Evolutionary conservation across 2,888 invertebrate species (phyloP), one percentile per base, ranked within the genome.

Genomic region (Epirrita christyi): DNA sequence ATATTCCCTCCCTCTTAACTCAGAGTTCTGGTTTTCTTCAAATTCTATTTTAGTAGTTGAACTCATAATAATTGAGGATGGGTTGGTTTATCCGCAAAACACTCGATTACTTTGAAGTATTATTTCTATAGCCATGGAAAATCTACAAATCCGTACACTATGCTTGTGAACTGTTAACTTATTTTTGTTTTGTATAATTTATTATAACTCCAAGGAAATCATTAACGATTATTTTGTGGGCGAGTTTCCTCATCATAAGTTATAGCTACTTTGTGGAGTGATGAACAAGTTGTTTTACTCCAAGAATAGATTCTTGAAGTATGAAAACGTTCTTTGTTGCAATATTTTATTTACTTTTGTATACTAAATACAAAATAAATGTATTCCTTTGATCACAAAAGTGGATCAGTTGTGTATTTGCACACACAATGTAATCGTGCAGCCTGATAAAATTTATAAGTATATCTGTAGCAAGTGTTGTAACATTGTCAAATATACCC

Each of bases 1-100:
- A 7, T 41, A 11, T 36, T 6, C 10, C 4, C 10, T 36, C 11
- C 11, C 2, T n/a, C 34, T 9, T 34, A 10, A 34, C n/a, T 36
- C 6, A 6, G 48, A 51, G 55, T 43, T 61, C 61, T 61, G 64
- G 50, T 63, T 68, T 50, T 63, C 61, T 63, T 59, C 60, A 62
- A 49, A 49, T 67, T 48, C 47, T 70, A 69, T 75, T 75, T 74
- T 76, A 74, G 70, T 70, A 55, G 78, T 75, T 81, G 76, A 80
- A 77, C 72, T 83, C 70, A 71, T 71, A 63, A 75, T 78, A 81
- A 81, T 83, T 82, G 72, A 68, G 28, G 47, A 63, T 46, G 44
- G 44, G 58, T 62, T 65, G 15, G 59, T 50, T 21, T 68, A 58
- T 71, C 55, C 59, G 57, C 44, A 36, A 58, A 55, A 49, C 36